Conservation (phyloP, 2,797 vertebrate species). For the Streptopelia turtur region DNA sequence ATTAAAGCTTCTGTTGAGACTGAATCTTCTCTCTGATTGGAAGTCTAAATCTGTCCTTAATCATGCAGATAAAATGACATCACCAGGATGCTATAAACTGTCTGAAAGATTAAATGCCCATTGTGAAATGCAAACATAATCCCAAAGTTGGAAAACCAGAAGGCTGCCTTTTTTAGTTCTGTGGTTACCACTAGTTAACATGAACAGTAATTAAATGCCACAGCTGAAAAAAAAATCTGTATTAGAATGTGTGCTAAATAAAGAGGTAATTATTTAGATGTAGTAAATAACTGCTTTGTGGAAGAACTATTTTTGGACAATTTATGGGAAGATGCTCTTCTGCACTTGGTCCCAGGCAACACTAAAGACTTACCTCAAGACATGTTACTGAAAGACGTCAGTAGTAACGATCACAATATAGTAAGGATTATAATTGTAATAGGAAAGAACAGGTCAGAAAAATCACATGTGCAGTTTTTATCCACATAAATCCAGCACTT, state of each 20-base stretch:
- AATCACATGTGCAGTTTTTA: background rate
- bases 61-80: conserved; percentile 34
- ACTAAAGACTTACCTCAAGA: background rate
- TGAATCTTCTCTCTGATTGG: conserved; percentile 32
- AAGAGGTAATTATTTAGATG: background rate
- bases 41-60: conserved; percentile 59
- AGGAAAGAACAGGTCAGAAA: background rate
- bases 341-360: background rate
- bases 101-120: background rate
- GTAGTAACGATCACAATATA: background rate
- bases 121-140: conserved; percentile 14
- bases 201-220: conserved; percentile 2
- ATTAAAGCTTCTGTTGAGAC: conserved; percentile 51
- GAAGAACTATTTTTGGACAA: background rate
- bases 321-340: background rate
- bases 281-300: background rate
- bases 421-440: background rate
- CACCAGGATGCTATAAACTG: background rate
- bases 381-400: background rate
- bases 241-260: background rate
- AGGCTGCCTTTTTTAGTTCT: conserved; percentile 26
- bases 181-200: background rate
- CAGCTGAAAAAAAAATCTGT: background rate
- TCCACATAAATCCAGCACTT: background rate
- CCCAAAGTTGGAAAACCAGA: conserved; percentile 17